Evolutionary conservation across 2,888 invertebrate species (phyloP).

Genomic region (Dendrolimus houi): DNA sequence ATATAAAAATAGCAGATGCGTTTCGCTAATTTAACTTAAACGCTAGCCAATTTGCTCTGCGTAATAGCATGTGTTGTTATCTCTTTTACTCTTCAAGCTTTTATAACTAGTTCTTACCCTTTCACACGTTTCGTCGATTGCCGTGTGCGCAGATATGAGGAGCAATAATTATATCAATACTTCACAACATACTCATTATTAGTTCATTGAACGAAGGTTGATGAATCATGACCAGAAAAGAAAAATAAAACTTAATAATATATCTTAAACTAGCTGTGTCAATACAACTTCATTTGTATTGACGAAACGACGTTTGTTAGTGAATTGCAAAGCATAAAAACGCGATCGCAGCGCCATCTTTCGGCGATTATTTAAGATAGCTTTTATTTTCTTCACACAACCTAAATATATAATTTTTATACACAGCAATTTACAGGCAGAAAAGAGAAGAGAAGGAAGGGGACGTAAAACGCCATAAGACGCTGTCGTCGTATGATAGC

Average conservation of each 20-base stretch:
- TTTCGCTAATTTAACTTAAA: slow-evolving; percentile 6
- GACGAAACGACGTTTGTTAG: too few species aligned
- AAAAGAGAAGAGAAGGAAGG: too few species aligned
- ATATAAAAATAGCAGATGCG: slow-evolving; percentile 18
- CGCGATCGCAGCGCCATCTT: too few species aligned
- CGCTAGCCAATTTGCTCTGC: slow-evolving; percentile 7
- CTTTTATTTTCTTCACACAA: too few species aligned
- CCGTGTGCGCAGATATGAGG: slow-evolving; percentile 17
- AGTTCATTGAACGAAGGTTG: slow-evolving; percentile 28
- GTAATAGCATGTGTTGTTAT: slow-evolving; percentile 7
- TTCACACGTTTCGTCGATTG: slow-evolving; percentile 7
- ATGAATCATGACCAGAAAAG: neutral
- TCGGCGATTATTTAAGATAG: too few species aligned
- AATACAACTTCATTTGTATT: too few species aligned
- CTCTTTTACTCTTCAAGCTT: slow-evolving; percentile 4
- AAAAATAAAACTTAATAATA: neutral
- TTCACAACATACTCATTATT: slow-evolving; percentile 46
- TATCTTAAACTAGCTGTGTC: too few species aligned
- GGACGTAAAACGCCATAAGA: too few species aligned
- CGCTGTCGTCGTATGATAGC: too few species aligned
- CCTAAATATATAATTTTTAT: too few species aligned
- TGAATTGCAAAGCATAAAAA: too few species aligned
- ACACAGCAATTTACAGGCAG: too few species aligned
- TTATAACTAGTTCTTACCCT: slow-evolving; percentile 5
- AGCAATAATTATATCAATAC: slow-evolving; percentile 59